Evolutionary conservation across 2,113 vertebrate species (phyloP).

Genomic region (Aspiorhynchus laticeps): DNA sequence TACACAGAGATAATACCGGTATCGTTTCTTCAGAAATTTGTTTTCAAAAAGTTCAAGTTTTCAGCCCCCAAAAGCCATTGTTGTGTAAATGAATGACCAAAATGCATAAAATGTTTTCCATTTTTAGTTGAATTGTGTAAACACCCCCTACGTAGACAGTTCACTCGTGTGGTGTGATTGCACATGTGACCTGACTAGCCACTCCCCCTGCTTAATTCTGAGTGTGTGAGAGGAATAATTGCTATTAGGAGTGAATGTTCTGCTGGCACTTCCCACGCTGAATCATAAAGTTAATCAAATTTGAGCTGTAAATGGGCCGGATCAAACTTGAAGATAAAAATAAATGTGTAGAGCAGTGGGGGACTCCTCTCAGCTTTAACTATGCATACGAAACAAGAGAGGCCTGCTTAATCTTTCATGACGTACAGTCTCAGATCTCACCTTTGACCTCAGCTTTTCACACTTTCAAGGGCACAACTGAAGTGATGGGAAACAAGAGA

Average conservation of each 20-base stretch:
- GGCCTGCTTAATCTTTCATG: slow-evolving; percentile 37
- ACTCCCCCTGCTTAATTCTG: neutral
- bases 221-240: neutral
- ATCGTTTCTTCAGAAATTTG: no score
- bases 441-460: slow-evolving; percentile 28
- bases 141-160: neutral
- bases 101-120: neutral
- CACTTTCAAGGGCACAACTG: slow-evolving; percentile 11
- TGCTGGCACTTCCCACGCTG: slow-evolving; percentile 1
- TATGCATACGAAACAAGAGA: slow-evolving; percentile 40
- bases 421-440: neutral
- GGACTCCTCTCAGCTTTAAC: slow-evolving; percentile 11
- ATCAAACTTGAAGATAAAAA: slow-evolving; percentile 36
- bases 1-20: no score
- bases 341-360: slow-evolving; percentile 30
- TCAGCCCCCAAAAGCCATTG: no score
- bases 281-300: slow-evolving; percentile 39
- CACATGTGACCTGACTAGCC: slow-evolving; percentile 3
- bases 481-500: neutral
- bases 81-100: no score
- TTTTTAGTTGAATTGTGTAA: neutral
- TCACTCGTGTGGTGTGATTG: neutral
- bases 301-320: slow-evolving; percentile 34
- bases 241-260: neutral
- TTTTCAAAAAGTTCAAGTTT: no score